Base-by-base conservation (phyloP, 1,140 invertebrate genomes). In the Eulimnadia texana region DNA sequence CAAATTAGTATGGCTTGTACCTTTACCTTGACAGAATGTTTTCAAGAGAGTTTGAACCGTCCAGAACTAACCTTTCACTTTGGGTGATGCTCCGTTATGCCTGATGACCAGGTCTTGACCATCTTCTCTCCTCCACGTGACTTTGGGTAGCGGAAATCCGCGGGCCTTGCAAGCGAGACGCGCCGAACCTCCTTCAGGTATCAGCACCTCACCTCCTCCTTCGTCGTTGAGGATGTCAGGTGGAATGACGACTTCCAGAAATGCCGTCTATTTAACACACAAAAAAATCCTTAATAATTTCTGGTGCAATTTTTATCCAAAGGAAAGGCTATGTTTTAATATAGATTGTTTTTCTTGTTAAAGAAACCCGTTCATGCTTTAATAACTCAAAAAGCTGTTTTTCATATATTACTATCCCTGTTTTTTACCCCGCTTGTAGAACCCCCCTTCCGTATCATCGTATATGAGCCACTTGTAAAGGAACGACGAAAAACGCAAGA, bases 151-250 rank as follows among this genome's bases (percentile, higher is more conserved):
- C 2, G 88, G 88, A 71, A 86, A 86, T 0, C 90, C 90, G 42
- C 84, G 77, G 0, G 90, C 90, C 67, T 85, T 86, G 72, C 91
- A 95, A 20, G 84, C 80, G 56, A 95, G 76, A 68, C 89, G 90
- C 2, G 88, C 88, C 3, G 87, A 86, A 1, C 88, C 85, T 29
- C 90, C 90, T 75, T 94, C 91, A 1, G 87, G 85, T 16, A 92
- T 87, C 84, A 91, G 90, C 74, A 91, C 82, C 69, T 93, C 90
- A 22, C 63, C 59, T 3, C 66, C 66, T 20, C 88, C 84, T 51
- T 92, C 87, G 68, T 90, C 85, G 67, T 86, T 86, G 59, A 90
- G 80, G 65, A 93, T 92, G 69, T 93, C 89, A 27, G 90, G 90
- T 16, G 90, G 89, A 67, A 93, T 90, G 1, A 92, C 88, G 50